These are phyloP conservation scores for Cuniculus paca DNA, from an alignment of 2,797 vertebrate species.

Conservation along the genomic window DNA sequence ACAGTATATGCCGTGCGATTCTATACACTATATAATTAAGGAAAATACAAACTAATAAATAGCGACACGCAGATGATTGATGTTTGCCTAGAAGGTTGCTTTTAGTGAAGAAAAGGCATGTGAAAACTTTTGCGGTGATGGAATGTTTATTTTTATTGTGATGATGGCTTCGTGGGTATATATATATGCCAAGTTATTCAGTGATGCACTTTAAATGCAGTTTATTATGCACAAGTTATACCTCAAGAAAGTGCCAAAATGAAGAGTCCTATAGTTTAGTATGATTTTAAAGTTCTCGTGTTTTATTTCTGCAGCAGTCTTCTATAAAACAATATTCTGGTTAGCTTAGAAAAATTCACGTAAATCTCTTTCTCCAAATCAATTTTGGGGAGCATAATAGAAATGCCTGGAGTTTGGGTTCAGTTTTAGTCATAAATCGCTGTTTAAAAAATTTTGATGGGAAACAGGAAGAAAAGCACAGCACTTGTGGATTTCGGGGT, in stretches of 20 bases:
- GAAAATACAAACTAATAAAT: neutral
- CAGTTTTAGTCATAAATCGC: neutral
- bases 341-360: neutral
- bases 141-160: neutral
- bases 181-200: neutral
- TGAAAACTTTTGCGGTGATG: neutral
- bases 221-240: neutral
- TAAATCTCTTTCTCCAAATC: neutral
- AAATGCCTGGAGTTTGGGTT: neutral
- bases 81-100: neutral
- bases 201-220: neutral
- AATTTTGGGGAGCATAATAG: neutral
- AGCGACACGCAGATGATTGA: neutral
- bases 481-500: neutral
- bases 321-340: neutral
- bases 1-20: neutral
- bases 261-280: neutral
- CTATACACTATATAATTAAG: neutral
- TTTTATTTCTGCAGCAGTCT: neutral
- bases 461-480: neutral
- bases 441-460: constrained; percentile 1
- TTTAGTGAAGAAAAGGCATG: neutral
- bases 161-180: neutral
- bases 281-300: neutral
- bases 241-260: neutral